Evolutionary conservation across 2,113 vertebrate species (phyloP).

Genomic region (Misgurnus anguillicaudatus): DNA sequence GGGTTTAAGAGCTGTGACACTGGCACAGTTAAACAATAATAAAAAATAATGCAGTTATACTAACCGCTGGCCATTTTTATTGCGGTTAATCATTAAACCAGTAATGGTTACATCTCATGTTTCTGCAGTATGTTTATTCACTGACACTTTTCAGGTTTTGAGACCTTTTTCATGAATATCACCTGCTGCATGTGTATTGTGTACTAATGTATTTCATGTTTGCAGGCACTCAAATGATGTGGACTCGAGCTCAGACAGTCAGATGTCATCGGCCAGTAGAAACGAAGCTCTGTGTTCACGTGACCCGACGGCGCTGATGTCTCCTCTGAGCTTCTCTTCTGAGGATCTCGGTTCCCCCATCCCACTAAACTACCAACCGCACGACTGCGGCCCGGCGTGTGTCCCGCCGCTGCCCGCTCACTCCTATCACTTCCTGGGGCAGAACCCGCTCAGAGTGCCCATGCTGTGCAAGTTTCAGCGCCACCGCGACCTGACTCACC

Average conservation of each 20-base stretch:
- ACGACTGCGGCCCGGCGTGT: constrained; percentile 78
- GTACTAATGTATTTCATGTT: background rate
- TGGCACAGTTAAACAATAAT: too few relatives aligned
- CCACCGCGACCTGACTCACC: constrained; percentile 67
- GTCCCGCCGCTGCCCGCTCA: constrained; percentile 63
- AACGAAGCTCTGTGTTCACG: background rate
- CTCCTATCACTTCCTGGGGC: constrained; percentile 66
- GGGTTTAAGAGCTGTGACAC: too few relatives aligned
- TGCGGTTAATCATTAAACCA: too few relatives aligned
- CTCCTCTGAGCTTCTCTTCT: background rate
- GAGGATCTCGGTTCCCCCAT: constrained; percentile 54
- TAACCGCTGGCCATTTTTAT: too few relatives aligned
- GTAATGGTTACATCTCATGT: too few relatives aligned
- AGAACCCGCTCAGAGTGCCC: constrained; percentile 87
- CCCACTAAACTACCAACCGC: constrained; percentile 55
- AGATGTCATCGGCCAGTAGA: constrained; percentile 10
- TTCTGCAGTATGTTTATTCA: too few relatives aligned
- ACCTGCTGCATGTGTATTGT: too few relatives aligned
- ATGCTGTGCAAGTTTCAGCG: constrained; percentile 84
- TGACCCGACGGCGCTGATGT: constrained; percentile 21
- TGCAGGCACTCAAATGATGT: constrained; percentile 8
- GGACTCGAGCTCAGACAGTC: constrained; percentile 27
- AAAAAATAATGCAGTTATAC: too few relatives aligned
- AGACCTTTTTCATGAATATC: too few relatives aligned
- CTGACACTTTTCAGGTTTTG: too few relatives aligned